phyloP scores from a whole-genome alignment of 2,113 vertebrate species.

The Perca schrenkii region DNA sequence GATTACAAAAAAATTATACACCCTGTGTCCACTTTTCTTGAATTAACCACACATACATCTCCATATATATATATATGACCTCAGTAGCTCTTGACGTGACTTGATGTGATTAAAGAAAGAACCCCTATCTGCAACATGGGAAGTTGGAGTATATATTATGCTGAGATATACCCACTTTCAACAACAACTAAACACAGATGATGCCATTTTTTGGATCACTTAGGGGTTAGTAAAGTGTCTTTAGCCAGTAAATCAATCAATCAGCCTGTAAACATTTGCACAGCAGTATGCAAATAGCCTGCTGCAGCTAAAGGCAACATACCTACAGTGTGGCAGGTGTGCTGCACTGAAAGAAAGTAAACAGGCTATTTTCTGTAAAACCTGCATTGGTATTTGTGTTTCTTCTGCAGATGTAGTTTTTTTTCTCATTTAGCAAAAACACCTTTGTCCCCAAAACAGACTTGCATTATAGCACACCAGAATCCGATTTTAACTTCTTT shows the following conservation, averaged over 20 bases:
- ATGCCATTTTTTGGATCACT: not conserved
- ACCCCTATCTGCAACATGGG: not conserved
- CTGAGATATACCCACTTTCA: not conserved
- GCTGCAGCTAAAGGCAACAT: not conserved
- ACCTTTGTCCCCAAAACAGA: not conserved
- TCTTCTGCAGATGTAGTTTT: not conserved
- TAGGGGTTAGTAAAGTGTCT: not conserved
- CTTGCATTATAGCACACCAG: not conserved
- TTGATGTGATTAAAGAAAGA: not conserved
- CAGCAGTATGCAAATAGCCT: constrained; percentile 11
- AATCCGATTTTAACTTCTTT: not conserved
- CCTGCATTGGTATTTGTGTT: not conserved
- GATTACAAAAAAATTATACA: not conserved
- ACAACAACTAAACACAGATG: not conserved
- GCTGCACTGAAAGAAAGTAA: not conserved
- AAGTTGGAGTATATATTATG: not conserved
- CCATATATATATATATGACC: not conserved
- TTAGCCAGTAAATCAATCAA: not conserved
- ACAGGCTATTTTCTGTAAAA: not conserved
- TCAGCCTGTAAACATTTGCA: constrained; percentile 30
- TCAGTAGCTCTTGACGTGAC: not conserved
- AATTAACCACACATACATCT: not conserved
- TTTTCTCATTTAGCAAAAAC: not conserved
- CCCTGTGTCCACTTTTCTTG: not conserved
- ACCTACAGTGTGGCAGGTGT: not conserved